phyloP scores from a whole-genome alignment of 2,113 vertebrate species.

The Megaleporinus macrocephalus region DNA sequence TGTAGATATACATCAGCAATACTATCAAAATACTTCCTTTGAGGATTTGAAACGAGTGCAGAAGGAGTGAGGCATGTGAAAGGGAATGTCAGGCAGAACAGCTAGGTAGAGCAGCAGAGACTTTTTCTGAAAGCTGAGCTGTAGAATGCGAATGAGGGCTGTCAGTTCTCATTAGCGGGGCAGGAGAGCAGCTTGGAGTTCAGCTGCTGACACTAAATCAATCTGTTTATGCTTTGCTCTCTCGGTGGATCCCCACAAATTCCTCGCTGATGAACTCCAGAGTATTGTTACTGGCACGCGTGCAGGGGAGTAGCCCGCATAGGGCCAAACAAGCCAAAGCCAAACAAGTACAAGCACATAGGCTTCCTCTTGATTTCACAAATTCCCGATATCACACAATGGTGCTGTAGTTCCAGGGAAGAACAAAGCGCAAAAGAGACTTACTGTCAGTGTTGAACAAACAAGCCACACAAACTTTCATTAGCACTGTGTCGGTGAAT shows the following conservation, averaged over 20 bases:
- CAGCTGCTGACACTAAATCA: conserved; percentile 65
- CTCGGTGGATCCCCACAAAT: conserved; percentile 41
- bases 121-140: conserved; percentile 56
- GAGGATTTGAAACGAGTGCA: not conserved
- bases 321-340: conserved; percentile 23
- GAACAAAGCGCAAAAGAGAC: conserved; percentile 1
- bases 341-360: conserved; percentile 33
- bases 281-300: conserved; percentile 40
- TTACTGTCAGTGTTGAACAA: conserved; percentile 7
- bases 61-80: not conserved
- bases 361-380: conserved; percentile 36
- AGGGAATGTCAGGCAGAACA: conserved; percentile 14
- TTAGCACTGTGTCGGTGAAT: not conserved
- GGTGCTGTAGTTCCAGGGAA: conserved; percentile 11
- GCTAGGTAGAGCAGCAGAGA: conserved; percentile 22
- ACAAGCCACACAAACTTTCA: not conserved
- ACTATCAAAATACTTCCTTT: conserved; percentile 11
- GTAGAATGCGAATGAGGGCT: conserved; percentile 59
- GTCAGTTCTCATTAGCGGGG: conserved; percentile 62
- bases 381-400: conserved; percentile 12
- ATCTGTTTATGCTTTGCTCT: conserved; percentile 43
- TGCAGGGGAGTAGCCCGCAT: not conserved
- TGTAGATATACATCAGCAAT: not conserved
- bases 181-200: conserved; percentile 55
- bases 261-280: conserved; percentile 42